Percentiles rank a stretch among this genome's conserved stretches.
phyloP scores from a whole-genome alignment of 2,888 invertebrate species.

The Chymomyza fuscimana region DNA sequence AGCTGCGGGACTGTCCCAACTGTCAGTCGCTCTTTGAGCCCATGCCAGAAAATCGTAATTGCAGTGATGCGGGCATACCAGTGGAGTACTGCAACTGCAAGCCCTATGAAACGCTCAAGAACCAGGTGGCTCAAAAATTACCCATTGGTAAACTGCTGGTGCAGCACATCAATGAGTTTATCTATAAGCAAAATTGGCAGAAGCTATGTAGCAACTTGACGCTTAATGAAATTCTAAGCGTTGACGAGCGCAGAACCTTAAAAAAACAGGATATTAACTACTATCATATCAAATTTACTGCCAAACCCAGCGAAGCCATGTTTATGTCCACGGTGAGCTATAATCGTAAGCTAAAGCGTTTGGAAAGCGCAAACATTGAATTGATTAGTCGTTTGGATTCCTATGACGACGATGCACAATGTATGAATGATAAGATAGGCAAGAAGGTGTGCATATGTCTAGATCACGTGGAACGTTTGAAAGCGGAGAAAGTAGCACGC shows the following conservation, averaged over 20 bases:
- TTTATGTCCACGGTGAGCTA: conserved; percentile 14
- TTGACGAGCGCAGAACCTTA: neutral
- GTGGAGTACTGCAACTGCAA: conserved; percentile 73
- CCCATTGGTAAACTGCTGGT: conserved; percentile 8
- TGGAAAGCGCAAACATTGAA: conserved; percentile 12
- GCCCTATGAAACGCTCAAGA: conserved; percentile 68
- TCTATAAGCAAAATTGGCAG: conserved; percentile 9
- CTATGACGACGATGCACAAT: conserved; percentile 14
- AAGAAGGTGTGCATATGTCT: conserved; percentile 20
- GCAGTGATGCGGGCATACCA: conserved; percentile 47
- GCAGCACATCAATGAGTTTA: conserved; percentile 9
- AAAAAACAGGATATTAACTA: neutral
- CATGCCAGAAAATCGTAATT: conserved; percentile 75
- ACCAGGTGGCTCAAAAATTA: neutral
- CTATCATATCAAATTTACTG: conserved; percentile 14
- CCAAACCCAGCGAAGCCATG: neutral
- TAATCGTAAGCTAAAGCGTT: neutral
- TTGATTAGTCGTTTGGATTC: conserved; percentile 14
- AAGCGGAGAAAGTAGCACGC: too few species aligned
- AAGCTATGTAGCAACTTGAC: conserved; percentile 13
- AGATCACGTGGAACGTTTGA: neutral
- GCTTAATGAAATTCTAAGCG: neutral
- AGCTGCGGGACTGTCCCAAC: conserved; percentile 82
- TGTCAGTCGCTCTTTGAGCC: conserved; percentile 84
- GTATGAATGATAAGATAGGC: conserved; percentile 5